Evolutionary conservation across 2,797 vertebrate genomes (phyloP).

Genomic region (Rhabdomys pumilio): DNA sequence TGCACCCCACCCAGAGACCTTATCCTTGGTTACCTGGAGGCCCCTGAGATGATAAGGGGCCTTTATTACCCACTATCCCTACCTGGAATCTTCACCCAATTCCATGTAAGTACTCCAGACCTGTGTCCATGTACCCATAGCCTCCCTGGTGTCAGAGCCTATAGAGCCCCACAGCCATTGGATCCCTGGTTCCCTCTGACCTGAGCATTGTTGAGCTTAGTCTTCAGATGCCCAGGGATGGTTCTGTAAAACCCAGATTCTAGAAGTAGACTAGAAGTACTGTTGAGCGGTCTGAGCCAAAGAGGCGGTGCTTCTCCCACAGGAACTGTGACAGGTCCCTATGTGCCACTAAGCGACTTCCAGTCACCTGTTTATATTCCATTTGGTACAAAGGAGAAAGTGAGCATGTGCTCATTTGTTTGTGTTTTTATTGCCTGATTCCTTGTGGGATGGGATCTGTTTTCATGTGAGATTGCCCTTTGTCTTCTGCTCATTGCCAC

Average conservation of each 20-base stretch:
- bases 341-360: not conserved
- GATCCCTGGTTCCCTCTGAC: accelerated
- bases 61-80: not conserved
- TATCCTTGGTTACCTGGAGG: not conserved
- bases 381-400: not conserved
- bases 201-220: not conserved
- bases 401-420: not conserved
- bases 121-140: accelerated
- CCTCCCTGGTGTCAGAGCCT: not conserved
- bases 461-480: not conserved
- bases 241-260: not conserved
- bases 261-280: not conserved
- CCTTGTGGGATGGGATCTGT: too few species aligned
- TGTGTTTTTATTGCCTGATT: not conserved
- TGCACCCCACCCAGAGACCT: not conserved
- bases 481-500: not conserved
- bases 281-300: not conserved
- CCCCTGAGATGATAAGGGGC: not conserved
- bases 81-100: not conserved
- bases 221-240: not conserved
- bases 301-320: not conserved
- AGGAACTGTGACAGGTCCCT: not conserved
- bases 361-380: accelerated
- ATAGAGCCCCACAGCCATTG: accelerated
- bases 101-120: accelerated